phyloP scores from a whole-genome alignment of 2,888 invertebrate species.

The Pasiphila rectangulata region DNA sequence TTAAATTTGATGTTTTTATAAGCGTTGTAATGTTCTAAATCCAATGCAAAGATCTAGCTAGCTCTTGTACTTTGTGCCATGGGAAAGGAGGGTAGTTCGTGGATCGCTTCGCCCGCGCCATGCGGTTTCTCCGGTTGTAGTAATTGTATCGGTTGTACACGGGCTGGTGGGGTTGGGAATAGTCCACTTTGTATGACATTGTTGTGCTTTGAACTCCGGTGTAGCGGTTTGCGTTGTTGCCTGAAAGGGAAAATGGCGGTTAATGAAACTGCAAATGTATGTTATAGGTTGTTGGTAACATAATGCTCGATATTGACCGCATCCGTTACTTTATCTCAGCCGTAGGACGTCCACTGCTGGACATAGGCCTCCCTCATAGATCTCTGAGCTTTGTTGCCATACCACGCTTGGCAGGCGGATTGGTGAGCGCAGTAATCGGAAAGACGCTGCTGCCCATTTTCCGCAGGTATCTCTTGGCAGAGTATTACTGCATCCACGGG shows the following conservation, averaged over 20 bases:
- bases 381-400: too few relatives aligned
- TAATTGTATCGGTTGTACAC: constrained; percentile 72
- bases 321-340: too few relatives aligned
- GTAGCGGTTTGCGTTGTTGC: constrained; percentile 67
- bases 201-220: constrained; percentile 70
- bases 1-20: background rate
- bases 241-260: constrained; percentile 43
- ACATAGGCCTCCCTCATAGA: too few relatives aligned
- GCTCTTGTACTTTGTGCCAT: constrained; percentile 87
- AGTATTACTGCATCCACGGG: too few relatives aligned
- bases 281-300: too few relatives aligned
- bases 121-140: constrained; percentile 72
- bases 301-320: too few relatives aligned
- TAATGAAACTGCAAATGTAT: background rate
- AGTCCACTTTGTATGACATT: constrained; percentile 75
- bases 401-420: too few relatives aligned
- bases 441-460: too few relatives aligned
- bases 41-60: constrained; percentile 86
- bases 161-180: constrained; percentile 72
- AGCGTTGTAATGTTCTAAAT: constrained; percentile 52
- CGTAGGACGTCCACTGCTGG: too few relatives aligned
- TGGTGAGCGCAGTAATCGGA: too few relatives aligned
- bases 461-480: too few relatives aligned
- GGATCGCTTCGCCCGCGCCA: constrained; percentile 61
- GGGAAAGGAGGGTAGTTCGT: constrained; percentile 85